Percentiles rank a stretch among this genome's conserved stretches.
Evolutionary conservation across 2,888 invertebrate genomes (phyloP).

Genomic region (Temnothorax ravouxi): DNA sequence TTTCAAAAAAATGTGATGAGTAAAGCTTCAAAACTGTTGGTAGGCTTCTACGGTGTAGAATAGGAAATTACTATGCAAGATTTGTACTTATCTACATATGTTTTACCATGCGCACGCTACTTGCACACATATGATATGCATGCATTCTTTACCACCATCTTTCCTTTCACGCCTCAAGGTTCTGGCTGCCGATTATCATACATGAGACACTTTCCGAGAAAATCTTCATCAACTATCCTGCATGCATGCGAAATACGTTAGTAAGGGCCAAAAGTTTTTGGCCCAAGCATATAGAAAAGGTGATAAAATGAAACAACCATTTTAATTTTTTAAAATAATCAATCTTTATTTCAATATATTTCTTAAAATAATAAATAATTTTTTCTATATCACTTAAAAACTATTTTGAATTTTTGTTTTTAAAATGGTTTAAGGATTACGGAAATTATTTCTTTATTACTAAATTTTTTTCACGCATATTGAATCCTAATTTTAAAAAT

Average conservation of each 20-base stretch:
- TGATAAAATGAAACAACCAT: neutral
- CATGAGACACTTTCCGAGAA: slow-evolving; percentile 46
- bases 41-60: slow-evolving; percentile 32
- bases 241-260: neutral
- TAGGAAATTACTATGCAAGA: slow-evolving; percentile 62
- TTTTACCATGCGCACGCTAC: slow-evolving; percentile 59
- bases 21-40: neutral
- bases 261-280: neutral
- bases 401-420: neutral
- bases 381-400: neutral
- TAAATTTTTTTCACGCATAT: neutral
- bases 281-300: neutral
- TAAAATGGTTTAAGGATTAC: neutral
- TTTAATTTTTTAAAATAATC: neutral
- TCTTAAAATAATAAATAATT: neutral
- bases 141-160: slow-evolving; percentile 71
- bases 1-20: neutral
- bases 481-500: neutral
- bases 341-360: neutral
- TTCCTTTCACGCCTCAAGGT: slow-evolving; percentile 76
- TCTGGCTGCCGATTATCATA: slow-evolving; percentile 55
- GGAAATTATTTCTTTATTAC: neutral
- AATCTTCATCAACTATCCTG: slow-evolving; percentile 24
- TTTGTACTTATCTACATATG: slow-evolving; percentile 56
- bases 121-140: slow-evolving; percentile 56